These are phyloP conservation scores for Antheraea yamamai DNA, from an alignment of 2,888 invertebrate species.

Conservation along the genomic window DNA sequence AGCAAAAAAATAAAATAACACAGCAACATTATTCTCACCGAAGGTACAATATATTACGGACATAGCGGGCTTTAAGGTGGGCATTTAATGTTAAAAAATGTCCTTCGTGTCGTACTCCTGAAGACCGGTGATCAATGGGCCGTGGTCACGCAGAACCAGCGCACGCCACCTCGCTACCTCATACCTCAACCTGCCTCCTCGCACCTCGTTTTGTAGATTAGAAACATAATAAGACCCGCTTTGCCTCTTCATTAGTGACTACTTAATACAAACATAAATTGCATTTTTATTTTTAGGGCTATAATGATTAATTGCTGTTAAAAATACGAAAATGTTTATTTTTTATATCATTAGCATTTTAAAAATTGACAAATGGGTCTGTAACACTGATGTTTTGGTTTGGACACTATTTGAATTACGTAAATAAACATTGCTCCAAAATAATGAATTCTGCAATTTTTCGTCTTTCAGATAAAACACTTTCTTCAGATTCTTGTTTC, in stretches of 20 bases:
- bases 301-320: not conserved
- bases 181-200: slow-evolving; percentile 55
- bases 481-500: too few relatives aligned
- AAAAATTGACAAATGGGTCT: too few relatives aligned
- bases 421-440: too few relatives aligned
- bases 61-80: slow-evolving; percentile 15
- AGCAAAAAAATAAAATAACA: too few relatives aligned
- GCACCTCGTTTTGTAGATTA: slow-evolving; percentile 62
- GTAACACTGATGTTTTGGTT: too few relatives aligned
- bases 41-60: slow-evolving; percentile 7
- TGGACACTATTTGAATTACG: too few relatives aligned
- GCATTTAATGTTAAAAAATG: slow-evolving; percentile 51
- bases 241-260: slow-evolving; percentile 59
- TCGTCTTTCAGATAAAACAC: too few relatives aligned
- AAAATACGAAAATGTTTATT: not conserved
- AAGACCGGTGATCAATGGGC: slow-evolving; percentile 68
- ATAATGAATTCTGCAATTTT: too few relatives aligned
- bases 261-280: slow-evolving; percentile 51
- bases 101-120: slow-evolving; percentile 66
- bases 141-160: slow-evolving; percentile 60
- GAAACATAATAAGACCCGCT: slow-evolving; percentile 63
- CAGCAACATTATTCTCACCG: not conserved
- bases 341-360: too few relatives aligned
- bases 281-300: slow-evolving; percentile 29
- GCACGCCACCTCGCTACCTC: slow-evolving; percentile 58